Percentiles rank a stretch among this genome's conserved stretches.
Evolutionary conservation across 2,888 invertebrate species (phyloP).

Genomic region (Scaeva pyrastri): DNA sequence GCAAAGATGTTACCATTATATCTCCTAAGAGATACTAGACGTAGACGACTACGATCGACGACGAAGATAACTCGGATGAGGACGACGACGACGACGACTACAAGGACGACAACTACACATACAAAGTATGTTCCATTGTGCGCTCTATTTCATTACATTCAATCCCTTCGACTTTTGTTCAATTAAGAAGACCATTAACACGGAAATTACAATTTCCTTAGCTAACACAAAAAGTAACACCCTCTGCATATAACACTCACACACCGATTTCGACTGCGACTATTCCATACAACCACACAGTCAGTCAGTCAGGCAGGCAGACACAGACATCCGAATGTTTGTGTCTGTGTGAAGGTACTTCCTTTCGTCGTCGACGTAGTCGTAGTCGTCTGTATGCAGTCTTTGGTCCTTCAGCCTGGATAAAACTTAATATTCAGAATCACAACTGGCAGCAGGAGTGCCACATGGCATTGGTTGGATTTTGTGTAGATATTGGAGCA

Average conservation of each 20-base stretch:
- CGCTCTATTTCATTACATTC: constrained; percentile 65
- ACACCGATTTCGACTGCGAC: too few species aligned
- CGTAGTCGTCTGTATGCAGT: neutral
- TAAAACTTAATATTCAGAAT: constrained; percentile 74
- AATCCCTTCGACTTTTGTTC: constrained; percentile 76
- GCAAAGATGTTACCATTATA: constrained; percentile 37
- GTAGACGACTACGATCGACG: constrained; percentile 10
- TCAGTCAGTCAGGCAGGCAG: neutral
- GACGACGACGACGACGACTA: constrained; percentile 11
- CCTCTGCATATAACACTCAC: constrained; percentile 43
- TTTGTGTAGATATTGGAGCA: constrained; percentile 56
- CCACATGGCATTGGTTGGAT: constrained; percentile 28
- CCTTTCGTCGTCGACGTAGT: neutral
- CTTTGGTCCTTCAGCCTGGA: constrained; percentile 36
- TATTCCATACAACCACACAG: neutral
- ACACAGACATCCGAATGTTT: neutral
- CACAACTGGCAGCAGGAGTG: constrained; percentile 41
- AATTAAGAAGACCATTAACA: constrained; percentile 76
- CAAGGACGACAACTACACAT: constrained; percentile 13
- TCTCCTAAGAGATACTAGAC: constrained; percentile 27
- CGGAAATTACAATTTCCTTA: constrained; percentile 75
- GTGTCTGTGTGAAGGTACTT: neutral
- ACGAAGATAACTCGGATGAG: too few species aligned
- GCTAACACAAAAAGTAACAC: constrained; percentile 68
- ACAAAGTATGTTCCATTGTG: constrained; percentile 32